Percentiles rank a stretch among this genome's conserved stretches.
These are phyloP conservation scores for Macrotrachela quadricornifera DNA, from an alignment of 1,140 invertebrate genomes.

Conservation along the genomic window DNA sequence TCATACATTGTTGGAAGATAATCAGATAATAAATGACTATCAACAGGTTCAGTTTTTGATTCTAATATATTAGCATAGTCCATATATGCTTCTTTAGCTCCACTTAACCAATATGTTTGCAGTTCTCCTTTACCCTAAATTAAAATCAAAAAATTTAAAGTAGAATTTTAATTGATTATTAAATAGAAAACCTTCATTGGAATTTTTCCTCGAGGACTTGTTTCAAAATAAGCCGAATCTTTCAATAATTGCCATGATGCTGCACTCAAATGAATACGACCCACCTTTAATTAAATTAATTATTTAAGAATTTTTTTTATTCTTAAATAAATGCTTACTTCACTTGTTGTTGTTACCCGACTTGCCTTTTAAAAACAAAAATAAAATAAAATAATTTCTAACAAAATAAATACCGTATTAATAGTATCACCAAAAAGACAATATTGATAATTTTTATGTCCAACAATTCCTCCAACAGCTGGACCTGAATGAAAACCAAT, in stretches of 20 bases:
- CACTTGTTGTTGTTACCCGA: no score
- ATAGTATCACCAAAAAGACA: slow-evolving; percentile 53
- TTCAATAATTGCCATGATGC: background rate
- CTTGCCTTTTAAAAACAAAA: slow-evolving; percentile 34
- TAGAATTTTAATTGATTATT: no score
- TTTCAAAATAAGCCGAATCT: background rate
- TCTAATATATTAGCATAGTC: no score
- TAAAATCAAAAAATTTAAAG: no score
- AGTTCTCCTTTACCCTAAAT: background rate
- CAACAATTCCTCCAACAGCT: slow-evolving; percentile 36
- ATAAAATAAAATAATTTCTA: slow-evolving; percentile 23
- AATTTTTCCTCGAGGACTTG: background rate
- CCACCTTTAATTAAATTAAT: slow-evolving; percentile 1
- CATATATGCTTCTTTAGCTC: no score
- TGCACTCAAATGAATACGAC: slow-evolving; percentile 1
- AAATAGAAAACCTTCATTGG: background rate
- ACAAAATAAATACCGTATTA: slow-evolving; percentile 45
- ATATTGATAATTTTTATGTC: slow-evolving; percentile 34
- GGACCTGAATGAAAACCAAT: slow-evolving; percentile 26
- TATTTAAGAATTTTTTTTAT: no score
- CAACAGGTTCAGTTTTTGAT: no score
- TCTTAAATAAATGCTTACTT: no score
- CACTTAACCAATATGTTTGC: background rate
- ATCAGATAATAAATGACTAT: no score
- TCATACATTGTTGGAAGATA: no score